Evolutionary conservation across 2,888 invertebrate genomes (phyloP).

Genomic region (Plutella xylostella): DNA sequence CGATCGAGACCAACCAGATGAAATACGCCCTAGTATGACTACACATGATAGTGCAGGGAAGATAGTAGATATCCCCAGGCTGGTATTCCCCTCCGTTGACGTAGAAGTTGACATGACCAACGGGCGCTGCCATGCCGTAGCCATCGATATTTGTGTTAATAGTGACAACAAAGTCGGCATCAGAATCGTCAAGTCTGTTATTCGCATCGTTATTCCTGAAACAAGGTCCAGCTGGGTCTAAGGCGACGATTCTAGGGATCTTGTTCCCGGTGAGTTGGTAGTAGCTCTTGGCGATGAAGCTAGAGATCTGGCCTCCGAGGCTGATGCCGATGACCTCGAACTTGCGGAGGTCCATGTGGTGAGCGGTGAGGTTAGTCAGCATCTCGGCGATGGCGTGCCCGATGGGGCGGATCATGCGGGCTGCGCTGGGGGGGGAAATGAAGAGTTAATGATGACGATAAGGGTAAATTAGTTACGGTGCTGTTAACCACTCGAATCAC

Average conservation of each 20-base stretch:
- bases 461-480: too few species aligned
- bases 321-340: slow-evolving; percentile 11
- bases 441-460: too few species aligned
- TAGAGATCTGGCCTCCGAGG: slow-evolving; percentile 22
- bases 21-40: slow-evolving; percentile 31
- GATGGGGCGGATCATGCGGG: slow-evolving; percentile 18
- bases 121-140: slow-evolving; percentile 19
- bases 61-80: slow-evolving; percentile 28
- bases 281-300: slow-evolving; percentile 24
- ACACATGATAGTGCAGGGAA: slow-evolving; percentile 29
- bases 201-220: slow-evolving; percentile 20
- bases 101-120: slow-evolving; percentile 26
- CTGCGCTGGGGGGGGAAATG: too few species aligned
- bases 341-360: slow-evolving; percentile 19
- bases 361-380: slow-evolving; percentile 18
- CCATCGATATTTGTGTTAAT: slow-evolving; percentile 22
- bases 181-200: slow-evolving; percentile 20
- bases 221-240: slow-evolving; percentile 26
- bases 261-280: slow-evolving; percentile 19
- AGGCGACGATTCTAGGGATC: slow-evolving; percentile 17
- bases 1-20: slow-evolving; percentile 31
- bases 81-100: slow-evolving; percentile 35
- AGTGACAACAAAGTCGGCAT: slow-evolving; percentile 22
- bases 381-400: slow-evolving; percentile 22
- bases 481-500: too few species aligned